phyloP scores from a whole-genome alignment of 2,113 vertebrate species.

The Rhizomys pruinosus region DNA sequence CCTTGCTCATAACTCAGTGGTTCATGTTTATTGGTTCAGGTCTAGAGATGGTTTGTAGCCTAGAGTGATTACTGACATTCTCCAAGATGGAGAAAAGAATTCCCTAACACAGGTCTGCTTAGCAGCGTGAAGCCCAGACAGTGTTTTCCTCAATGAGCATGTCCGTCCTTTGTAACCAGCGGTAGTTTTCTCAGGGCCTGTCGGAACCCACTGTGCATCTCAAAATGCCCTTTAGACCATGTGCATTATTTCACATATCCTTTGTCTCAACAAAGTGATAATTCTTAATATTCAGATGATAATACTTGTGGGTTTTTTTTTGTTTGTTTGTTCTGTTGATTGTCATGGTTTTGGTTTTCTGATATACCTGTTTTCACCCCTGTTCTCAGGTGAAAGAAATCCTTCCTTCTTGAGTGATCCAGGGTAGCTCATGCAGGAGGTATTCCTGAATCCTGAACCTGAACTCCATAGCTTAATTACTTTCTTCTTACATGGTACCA shows the following conservation, averaged over 20 bases:
- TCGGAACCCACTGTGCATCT: neutral
- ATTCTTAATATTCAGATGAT: neutral
- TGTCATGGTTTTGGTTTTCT: neutral
- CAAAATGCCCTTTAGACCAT: neutral
- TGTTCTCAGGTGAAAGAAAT: neutral
- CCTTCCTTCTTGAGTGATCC: neutral
- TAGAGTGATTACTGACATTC: neutral
- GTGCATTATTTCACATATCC: neutral
- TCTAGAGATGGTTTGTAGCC: neutral
- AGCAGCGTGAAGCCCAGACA: neutral
- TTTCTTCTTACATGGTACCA: neutral
- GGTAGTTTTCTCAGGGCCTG: neutral
- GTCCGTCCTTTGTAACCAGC: neutral
- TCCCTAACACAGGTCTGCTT: neutral
- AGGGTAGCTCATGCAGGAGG: neutral
- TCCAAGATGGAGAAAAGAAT: neutral
- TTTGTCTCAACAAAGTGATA: neutral
- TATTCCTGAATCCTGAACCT: neutral
- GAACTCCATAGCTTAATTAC: neutral
- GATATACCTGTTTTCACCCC: neutral
- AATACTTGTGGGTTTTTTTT: no score
- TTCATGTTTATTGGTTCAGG: neutral
- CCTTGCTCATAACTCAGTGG: no score
- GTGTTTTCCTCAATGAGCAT: neutral
- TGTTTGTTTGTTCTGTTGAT: neutral